Evolutionary conservation across 2,113 vertebrate genomes (phyloP).

Genomic region (Mormyrus lacerda): DNA sequence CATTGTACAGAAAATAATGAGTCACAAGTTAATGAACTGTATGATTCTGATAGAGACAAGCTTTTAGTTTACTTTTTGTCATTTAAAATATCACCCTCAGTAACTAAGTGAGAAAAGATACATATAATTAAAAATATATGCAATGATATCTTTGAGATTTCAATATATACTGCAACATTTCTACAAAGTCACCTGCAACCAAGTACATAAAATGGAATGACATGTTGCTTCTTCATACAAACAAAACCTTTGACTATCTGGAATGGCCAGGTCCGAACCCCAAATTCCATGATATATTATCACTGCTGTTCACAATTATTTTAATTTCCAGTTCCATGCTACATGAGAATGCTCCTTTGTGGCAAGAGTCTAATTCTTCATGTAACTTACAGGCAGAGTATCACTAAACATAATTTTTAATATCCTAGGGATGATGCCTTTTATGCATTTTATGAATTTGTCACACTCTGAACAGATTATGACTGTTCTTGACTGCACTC

Average conservation of each 20-base stretch:
- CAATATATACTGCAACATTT: not conserved
- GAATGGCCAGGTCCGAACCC: not conserved
- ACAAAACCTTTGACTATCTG: not conserved
- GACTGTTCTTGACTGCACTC: not conserved
- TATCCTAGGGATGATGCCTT: not conserved
- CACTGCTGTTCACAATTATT: not conserved
- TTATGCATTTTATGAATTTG: not conserved
- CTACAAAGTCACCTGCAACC: not conserved
- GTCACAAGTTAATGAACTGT: not conserved
- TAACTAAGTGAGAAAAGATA: not conserved
- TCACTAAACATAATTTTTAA: not conserved
- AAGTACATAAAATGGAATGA: not conserved
- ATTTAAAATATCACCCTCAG: not conserved
- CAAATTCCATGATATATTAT: not conserved
- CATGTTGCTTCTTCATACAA: not conserved
- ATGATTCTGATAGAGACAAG: not conserved
- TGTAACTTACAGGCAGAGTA: not conserved
- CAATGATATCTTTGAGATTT: not conserved
- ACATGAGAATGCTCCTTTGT: not conserved
- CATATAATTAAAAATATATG: not conserved
- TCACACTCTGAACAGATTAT: not conserved
- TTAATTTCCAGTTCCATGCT: not conserved
- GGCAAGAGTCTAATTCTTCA: not conserved
- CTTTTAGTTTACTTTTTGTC: not conserved
- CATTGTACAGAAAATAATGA: not conserved